Evolutionary conservation across 1,140 invertebrate species (phyloP), one percentile per base, ranked within the genome.

Genomic region (Manduca sexta): DNA sequence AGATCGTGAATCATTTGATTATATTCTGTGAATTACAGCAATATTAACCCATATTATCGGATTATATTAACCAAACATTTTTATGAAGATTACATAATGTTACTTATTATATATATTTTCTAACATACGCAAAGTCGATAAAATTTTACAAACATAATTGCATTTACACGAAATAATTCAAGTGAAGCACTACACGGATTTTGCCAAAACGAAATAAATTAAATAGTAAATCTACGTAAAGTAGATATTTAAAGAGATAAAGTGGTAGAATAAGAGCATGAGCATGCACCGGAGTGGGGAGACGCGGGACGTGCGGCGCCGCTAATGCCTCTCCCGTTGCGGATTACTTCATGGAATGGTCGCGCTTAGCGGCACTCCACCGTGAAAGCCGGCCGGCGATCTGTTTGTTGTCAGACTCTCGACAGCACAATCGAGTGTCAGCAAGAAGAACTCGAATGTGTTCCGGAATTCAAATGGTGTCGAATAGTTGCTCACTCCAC

Each of bases 321-420:
- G 61, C 64, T 78, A 78, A 78, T 75, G 70, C 74, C 68, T 60
- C 68, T 67, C 64, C 40, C 48, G 57, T 60, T 64, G 66, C 59
- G 74, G 74, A 78, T 78, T 78, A 78, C 68, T 64, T 68, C 58
- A 57, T 72, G 74, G 54, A 72, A 72, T 72, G 62, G 74, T 71
- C 56, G 56, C 61, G 67, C 62, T 69, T 67, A 70, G 62, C 59
- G 58, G 49, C 60, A 60, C 64, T 65, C 48, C 63, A 43, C 51
- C 64, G 66, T 73, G 68, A 74, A 74, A 73, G 72, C 61, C 50
- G 48, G 29, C 62, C 37, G 60, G 55, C 67, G 64, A 74, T 70
- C 69, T 69, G 68, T 60, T 65, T 59, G 52, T 52, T 31, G 49
- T 33, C 60, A 57, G 45, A 39, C 59, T 56, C 62, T 66, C 53